Conservation (phyloP, 2,888 invertebrate genomes). For the Calliphora vomitoria region DNA sequence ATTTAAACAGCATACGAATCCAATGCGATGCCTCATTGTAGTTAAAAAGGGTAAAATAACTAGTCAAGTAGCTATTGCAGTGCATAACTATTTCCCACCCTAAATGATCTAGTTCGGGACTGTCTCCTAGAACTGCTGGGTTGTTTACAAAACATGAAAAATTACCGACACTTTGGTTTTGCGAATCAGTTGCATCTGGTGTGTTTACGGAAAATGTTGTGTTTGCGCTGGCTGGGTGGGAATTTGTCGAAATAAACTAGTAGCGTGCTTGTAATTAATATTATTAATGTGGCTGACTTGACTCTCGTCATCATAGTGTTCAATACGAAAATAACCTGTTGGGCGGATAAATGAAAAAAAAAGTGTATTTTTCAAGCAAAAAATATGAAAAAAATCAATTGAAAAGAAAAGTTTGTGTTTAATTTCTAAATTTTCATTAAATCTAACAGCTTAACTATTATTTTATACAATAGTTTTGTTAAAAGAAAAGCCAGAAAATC, state of each 20-base stretch:
- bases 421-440: neutral
- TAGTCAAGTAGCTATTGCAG: too few species aligned
- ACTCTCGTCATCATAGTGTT: slow-evolving; percentile 14
- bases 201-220: slow-evolving; percentile 19
- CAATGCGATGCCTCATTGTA: too few species aligned
- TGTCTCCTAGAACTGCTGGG: too few species aligned
- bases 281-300: slow-evolving; percentile 8
- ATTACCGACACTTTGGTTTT: slow-evolving; percentile 8
- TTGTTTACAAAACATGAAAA: neutral
- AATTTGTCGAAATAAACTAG: neutral
- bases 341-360: slow-evolving; percentile 45
- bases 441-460: slow-evolving; percentile 30
- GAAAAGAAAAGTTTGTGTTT: slow-evolving; percentile 9
- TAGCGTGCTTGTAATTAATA: slow-evolving; percentile 52
- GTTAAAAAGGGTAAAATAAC: too few species aligned
- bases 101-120: too few species aligned
- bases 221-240: neutral
- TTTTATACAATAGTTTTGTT: neutral
- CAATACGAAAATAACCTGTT: slow-evolving; percentile 70
- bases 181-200: slow-evolving; percentile 55
- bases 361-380: slow-evolving; percentile 17
- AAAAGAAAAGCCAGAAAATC: neutral
- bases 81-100: too few species aligned
- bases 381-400: slow-evolving; percentile 42
- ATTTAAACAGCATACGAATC: too few species aligned